These are phyloP conservation scores for Intellagama lesueurii DNA, from an alignment of 2,797 vertebrate species.

Conservation along the genomic window DNA sequence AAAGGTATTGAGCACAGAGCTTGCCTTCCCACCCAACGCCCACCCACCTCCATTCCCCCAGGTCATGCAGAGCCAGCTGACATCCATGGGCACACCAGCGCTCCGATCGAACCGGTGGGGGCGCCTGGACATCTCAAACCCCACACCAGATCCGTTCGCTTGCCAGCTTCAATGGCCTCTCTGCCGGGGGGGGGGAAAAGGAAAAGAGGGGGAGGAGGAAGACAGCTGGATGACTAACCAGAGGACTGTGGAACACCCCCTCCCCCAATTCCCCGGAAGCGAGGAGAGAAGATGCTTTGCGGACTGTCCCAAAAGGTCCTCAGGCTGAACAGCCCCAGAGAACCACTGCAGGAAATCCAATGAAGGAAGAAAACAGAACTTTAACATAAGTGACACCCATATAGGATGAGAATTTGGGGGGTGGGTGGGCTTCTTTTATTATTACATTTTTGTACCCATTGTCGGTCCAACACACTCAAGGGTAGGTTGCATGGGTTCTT, in stretches of 20 bases:
- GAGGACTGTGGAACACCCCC: neutral
- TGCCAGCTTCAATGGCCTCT: conserved; percentile 1
- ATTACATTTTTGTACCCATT: neutral
- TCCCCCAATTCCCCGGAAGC: neutral
- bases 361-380: no score
- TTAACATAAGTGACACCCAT: no score
- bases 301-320: neutral
- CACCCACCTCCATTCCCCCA: neutral
- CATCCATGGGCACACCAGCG: neutral
- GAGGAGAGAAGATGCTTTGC: no score
- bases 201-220: neutral
- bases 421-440: neutral
- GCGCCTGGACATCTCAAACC: neutral
- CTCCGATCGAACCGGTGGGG: conserved; percentile 8
- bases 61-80: conserved; percentile 24
- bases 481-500: no score
- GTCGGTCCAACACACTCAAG: no score
- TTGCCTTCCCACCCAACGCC: neutral
- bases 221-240: conserved; percentile 12
- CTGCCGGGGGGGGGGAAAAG: neutral
- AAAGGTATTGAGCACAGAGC: conserved; percentile 17
- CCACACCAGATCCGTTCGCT: neutral
- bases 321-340: no score
- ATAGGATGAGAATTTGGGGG: no score
- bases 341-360: no score